Evolutionary conservation across 2,113 vertebrate genomes (phyloP).

Genomic region (Psilopsiagon aymara): DNA sequence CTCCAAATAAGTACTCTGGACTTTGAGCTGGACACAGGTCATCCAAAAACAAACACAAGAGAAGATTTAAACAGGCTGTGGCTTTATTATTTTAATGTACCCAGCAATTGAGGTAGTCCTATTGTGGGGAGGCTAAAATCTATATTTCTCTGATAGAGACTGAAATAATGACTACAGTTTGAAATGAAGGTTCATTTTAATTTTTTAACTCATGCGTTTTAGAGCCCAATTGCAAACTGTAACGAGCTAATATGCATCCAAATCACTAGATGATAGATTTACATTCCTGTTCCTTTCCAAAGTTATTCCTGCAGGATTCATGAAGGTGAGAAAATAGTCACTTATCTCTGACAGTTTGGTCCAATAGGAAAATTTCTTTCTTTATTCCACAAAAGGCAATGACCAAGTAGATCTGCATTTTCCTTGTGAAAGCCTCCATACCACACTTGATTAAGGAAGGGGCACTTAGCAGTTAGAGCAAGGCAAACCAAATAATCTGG

Average conservation of each 20-base stretch:
- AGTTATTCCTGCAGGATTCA: fast-evolving
- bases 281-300: background rate
- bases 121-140: background rate
- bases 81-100: background rate
- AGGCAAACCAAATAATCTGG: background rate
- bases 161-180: background rate
- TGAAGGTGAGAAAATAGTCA: background rate
- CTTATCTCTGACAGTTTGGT: background rate
- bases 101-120: background rate
- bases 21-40: background rate
- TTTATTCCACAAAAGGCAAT: background rate
- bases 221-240: fast-evolving
- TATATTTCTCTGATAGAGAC: background rate
- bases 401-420: background rate
- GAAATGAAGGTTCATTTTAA: background rate
- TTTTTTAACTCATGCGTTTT: background rate
- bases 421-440: background rate
- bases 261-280: background rate
- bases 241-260: background rate
- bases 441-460: background rate
- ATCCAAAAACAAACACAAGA: background rate
- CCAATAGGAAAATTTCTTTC: background rate
- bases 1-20: background rate
- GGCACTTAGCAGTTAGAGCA: background rate
- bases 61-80: background rate